Percentiles rank a stretch among this genome's conserved stretches.
These are phyloP conservation scores for Cynopterus brachyotis DNA, from an alignment of 2,113 vertebrate species.

Conservation along the genomic window DNA sequence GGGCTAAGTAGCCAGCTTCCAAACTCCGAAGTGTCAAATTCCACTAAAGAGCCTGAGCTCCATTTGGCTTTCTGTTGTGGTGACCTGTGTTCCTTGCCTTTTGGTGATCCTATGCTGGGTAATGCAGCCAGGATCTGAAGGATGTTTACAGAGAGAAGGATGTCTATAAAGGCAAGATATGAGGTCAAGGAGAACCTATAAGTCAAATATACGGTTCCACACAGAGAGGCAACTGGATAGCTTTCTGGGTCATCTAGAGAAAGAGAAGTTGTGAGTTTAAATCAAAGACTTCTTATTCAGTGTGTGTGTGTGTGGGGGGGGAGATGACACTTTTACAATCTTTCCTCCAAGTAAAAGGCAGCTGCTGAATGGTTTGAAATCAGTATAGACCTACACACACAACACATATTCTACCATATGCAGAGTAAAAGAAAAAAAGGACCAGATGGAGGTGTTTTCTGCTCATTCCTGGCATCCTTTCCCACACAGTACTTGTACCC, in stretches of 20 bases:
- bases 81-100: not conserved
- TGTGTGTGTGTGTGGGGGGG: too few relatives aligned
- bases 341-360: not conserved
- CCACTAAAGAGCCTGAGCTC: not conserved
- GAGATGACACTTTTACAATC: not conserved
- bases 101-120: not conserved
- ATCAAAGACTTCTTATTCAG: conserved; percentile 39
- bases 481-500: not conserved
- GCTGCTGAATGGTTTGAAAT: not conserved
- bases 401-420: not conserved
- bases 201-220: not conserved
- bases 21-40: not conserved
- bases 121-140: not conserved
- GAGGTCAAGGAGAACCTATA: not conserved
- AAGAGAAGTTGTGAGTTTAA: not conserved
- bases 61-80: not conserved
- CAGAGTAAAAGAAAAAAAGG: not conserved
- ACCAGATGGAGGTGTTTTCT: not conserved
- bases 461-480: not conserved
- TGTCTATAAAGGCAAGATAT: not conserved
- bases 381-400: not conserved
- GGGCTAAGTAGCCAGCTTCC: not conserved
- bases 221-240: not conserved
- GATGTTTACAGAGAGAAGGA: not conserved
- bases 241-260: not conserved